phyloP scores from a whole-genome alignment of 2,113 vertebrate genomes.

The Anolis sagrei region DNA sequence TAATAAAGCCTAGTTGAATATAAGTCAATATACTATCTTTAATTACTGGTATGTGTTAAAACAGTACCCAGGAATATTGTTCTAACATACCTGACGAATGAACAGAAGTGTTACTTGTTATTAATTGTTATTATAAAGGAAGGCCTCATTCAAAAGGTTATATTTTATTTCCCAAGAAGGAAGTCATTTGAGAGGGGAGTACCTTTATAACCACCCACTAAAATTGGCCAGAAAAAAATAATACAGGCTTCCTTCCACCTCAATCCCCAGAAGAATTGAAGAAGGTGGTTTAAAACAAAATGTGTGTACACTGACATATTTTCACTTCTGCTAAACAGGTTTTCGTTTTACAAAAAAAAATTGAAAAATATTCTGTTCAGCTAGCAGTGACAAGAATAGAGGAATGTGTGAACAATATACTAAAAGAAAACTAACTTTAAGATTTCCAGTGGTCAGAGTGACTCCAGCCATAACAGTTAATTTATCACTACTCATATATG shows the following conservation, averaged over 20 bases:
- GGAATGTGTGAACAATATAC: not conserved
- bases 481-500: too few relatives aligned
- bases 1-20: not conserved
- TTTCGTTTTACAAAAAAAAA: not conserved
- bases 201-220: too few relatives aligned
- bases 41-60: not conserved
- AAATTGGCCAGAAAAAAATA: too few relatives aligned
- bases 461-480: too few relatives aligned
- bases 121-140: not conserved
- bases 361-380: not conserved
- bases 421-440: not conserved
- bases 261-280: not conserved
- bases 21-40: not conserved
- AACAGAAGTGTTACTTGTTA: too few relatives aligned
- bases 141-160: not conserved
- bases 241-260: too few relatives aligned
- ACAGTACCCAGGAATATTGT: not conserved
- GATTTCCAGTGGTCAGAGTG: too few relatives aligned
- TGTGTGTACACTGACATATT: not conserved
- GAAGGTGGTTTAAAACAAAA: not conserved
- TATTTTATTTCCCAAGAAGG: not conserved
- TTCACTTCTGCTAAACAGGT: not conserved
- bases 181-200: not conserved
- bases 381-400: not conserved
- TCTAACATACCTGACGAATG: not conserved